Percentiles rank a stretch among this genome's conserved stretches.
phyloP scores from a whole-genome alignment of 2,113 vertebrate species.

The Panthera uncia region DNA sequence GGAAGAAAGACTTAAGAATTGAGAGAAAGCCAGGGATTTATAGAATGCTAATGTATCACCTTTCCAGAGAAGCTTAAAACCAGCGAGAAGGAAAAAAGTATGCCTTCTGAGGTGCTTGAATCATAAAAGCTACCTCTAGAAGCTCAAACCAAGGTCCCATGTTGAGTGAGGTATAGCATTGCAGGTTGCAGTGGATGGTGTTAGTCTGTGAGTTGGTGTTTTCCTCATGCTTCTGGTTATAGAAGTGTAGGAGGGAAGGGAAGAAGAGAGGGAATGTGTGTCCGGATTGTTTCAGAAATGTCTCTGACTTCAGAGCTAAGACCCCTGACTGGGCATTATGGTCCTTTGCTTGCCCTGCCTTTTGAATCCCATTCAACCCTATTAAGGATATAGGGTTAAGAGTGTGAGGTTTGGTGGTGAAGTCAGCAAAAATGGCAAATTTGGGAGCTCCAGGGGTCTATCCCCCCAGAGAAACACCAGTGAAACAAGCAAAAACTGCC shows the following conservation, averaged over 20 bases:
- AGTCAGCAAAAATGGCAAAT: not conserved
- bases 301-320: not conserved
- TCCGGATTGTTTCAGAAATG: not conserved
- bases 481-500: not conserved
- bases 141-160: not conserved
- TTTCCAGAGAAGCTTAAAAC: not conserved
- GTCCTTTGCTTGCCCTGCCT: not conserved
- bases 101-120: not conserved
- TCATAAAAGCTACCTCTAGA: not conserved
- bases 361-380: not conserved
- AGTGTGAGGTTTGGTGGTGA: not conserved
- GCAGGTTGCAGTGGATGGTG: not conserved
- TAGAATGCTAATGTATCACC: not conserved
- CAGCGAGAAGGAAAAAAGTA: not conserved
- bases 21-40: conserved; percentile 15
- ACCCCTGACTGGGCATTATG: not conserved
- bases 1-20: conserved; percentile 15
- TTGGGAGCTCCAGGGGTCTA: not conserved
- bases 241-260: not conserved
- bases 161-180: not conserved
- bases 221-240: not conserved
- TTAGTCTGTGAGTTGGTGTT: not conserved
- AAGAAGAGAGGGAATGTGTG: not conserved
- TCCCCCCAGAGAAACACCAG: not conserved
- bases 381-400: not conserved